These are phyloP conservation scores for Oasisia sp. DNA, from an alignment of 2,888 invertebrate genomes.

Conservation along the genomic window DNA sequence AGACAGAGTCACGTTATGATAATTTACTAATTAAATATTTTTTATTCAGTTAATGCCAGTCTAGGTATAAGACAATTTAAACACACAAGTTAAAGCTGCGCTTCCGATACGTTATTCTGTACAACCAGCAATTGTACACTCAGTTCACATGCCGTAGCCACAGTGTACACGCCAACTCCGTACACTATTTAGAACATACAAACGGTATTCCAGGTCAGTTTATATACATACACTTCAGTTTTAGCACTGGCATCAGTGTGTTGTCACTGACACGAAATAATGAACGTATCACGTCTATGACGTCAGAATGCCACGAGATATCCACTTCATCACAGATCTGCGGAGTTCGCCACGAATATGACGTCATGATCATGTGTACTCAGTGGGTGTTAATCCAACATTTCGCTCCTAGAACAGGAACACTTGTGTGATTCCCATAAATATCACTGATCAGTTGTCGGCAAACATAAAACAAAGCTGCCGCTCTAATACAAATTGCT, in stretches of 20 bases:
- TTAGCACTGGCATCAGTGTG: background rate
- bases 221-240: background rate
- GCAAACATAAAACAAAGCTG: background rate
- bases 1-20: background rate
- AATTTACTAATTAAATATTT: background rate
- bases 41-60: background rate
- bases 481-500: background rate
- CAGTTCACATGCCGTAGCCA: background rate
- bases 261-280: background rate
- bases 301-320: background rate
- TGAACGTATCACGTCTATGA: background rate
- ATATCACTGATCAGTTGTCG: background rate
- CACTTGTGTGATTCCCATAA: background rate
- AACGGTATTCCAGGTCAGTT: background rate
- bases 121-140: background rate
- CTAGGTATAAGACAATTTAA: background rate
- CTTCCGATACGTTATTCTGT: background rate
- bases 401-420: background rate
- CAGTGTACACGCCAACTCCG: background rate
- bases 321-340: background rate
- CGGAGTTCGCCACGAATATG: background rate
- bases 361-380: background rate
- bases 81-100: background rate
- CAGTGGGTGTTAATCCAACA: background rate
- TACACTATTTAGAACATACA: background rate